Evolutionary conservation across 1,140 invertebrate genomes (phyloP), one percentile per base, ranked within the genome.

Genomic region (Drosophila albomicans): DNA sequence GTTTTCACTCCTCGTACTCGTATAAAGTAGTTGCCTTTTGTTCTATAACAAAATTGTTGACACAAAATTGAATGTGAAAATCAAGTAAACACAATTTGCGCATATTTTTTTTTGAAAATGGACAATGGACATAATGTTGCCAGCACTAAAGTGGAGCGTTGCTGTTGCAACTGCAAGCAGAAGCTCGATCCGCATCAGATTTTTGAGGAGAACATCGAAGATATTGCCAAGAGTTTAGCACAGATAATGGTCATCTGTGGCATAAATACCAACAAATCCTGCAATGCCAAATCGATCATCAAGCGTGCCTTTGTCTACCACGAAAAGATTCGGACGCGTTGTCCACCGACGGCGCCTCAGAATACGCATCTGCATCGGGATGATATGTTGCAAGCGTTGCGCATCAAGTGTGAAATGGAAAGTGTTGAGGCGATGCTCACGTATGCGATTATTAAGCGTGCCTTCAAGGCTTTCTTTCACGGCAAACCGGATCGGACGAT

Each of bases 221-320:
- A 89, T 7, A 76, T 89, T 3, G 62, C 85, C 28, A 89, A 79
- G 35, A 79, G 81, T 38, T 64, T 85, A 15, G 62, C 75, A 0
- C 81, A 89, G 71, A 81, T 89, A 2, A 85, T 89, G 85, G 25
- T 89, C 10, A 81, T 89, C 11, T 89, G 85, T 61, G 85, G 85
- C 25, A 81, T 89, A 3, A 77, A 56, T 13, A 89, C 85, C 5
- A 38, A 5, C 1, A 89, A 89, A 16, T 68, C 75, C n/a, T 68
- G 41, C 41, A 70, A 79, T 25, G 81, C 81, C 32, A 79, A 28
- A 43, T 68, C 75, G 16, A 89, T 89, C 1, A 89, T 89, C 10
- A 85, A 81, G 48, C 62, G 85, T n/a, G 85, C 85, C 0, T 88
- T 88, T 8, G 64, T 88, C 6, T 84, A 89, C 48, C 85, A 89